phyloP scores from a whole-genome alignment of 2,888 invertebrate genomes.

The Nomada lathburiana region DNA sequence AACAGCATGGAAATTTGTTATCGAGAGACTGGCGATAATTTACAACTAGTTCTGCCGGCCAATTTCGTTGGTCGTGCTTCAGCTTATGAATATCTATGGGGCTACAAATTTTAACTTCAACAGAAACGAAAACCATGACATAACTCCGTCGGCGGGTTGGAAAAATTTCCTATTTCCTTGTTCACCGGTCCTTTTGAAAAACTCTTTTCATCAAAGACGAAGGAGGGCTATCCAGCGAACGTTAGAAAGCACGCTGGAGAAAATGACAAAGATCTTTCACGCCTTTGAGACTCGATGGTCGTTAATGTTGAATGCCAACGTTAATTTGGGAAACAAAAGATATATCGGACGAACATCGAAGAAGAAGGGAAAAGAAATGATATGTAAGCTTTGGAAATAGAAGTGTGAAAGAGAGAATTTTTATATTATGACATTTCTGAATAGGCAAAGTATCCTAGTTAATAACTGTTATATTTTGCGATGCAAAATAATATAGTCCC shows the following conservation, averaged over 20 bases:
- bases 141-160: neutral
- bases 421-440: neutral
- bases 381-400: neutral
- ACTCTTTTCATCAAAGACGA: conserved; percentile 1
- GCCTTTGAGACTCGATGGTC: conserved; percentile 4
- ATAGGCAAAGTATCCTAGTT: neutral
- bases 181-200: neutral
- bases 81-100: conserved; percentile 29
- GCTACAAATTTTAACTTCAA: conserved; percentile 25
- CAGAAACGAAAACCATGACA: conserved; percentile 9
- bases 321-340: conserved; percentile 14
- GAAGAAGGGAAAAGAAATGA: neutral
- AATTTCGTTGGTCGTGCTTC: conserved; percentile 9
- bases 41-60: conserved; percentile 20
- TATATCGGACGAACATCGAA: neutral
- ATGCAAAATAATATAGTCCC: too few relatives aligned
- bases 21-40: conserved; percentile 22
- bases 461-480: neutral
- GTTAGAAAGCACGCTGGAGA: neutral
- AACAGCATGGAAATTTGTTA: conserved; percentile 35
- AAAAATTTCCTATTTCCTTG: neutral
- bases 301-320: conserved; percentile 26
- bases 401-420: neutral
- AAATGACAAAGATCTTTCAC: conserved; percentile 26
- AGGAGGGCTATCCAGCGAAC: neutral